Conservation (phyloP, 2,888 invertebrate species). For the Aphodius sticticus region DNA sequence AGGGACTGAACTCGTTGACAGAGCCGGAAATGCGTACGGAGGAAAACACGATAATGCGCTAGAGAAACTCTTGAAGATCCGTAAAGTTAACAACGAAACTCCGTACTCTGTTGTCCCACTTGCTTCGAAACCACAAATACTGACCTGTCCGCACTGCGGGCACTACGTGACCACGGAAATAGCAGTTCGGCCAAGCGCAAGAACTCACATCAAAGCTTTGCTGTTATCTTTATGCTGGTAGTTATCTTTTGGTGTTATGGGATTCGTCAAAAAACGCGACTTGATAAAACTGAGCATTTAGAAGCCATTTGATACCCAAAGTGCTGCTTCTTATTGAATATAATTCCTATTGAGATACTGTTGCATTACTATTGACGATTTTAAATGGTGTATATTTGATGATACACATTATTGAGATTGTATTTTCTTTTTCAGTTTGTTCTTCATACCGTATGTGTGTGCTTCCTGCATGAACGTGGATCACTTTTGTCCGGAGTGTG, state of each 20-base stretch:
- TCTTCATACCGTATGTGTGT: conserved; percentile 45
- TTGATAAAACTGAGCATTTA: no score
- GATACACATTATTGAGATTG: background rate
- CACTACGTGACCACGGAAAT: conserved; percentile 57
- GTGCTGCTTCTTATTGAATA: no score
- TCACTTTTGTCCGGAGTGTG: conserved; percentile 47
- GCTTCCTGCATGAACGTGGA: conserved; percentile 46
- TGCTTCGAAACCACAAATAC: conserved; percentile 56
- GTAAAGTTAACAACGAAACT: conserved; percentile 36
- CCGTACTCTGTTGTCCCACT: conserved; percentile 44
- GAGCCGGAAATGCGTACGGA: conserved; percentile 6
- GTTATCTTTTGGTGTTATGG: background rate
- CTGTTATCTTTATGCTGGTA: conserved; percentile 60
- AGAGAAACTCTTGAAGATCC: conserved; percentile 34
- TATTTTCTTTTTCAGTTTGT: conserved; percentile 40
- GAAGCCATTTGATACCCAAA: no score
- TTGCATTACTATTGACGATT: no score
- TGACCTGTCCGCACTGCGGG: conserved; percentile 61
- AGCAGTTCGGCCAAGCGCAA: conserved; percentile 57
- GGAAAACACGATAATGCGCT: conserved; percentile 26
- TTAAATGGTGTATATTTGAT: no score
- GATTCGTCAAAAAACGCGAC: no score
- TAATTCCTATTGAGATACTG: no score
- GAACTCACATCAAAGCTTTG: conserved; percentile 63
- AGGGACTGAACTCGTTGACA: background rate